phyloP scores from a whole-genome alignment of 2,797 vertebrate genomes.

The Chelon labrosus region DNA sequence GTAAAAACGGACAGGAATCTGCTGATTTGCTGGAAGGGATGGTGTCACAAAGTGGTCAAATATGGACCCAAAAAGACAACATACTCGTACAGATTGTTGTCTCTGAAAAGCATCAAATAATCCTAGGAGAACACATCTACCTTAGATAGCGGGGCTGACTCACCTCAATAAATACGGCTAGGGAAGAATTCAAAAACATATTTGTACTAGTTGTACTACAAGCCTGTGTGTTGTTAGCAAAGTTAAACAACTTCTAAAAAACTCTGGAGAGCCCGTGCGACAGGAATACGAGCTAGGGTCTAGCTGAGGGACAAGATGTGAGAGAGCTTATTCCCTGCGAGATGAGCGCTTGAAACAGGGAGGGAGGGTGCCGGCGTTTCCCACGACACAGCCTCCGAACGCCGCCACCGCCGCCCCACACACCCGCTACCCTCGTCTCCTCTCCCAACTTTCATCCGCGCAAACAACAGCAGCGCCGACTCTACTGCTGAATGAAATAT shows the following conservation, averaged over 20 bases:
- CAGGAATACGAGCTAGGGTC: conserved; percentile 65
- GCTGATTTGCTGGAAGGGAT: conserved; percentile 1
- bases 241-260: conserved; percentile 73
- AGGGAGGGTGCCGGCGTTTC: conserved; percentile 38
- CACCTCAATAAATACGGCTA: conserved; percentile 28
- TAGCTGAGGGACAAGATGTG: conserved; percentile 73
- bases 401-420: conserved; percentile 17
- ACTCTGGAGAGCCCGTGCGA: conserved; percentile 55
- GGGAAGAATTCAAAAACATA: conserved; percentile 38
- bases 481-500: conserved; percentile 79
- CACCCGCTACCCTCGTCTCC: conserved; percentile 41
- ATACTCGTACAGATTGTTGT: conserved; percentile 13
- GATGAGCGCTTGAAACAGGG: conserved; percentile 57
- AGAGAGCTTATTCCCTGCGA: conserved; percentile 68
- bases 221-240: conserved; percentile 54
- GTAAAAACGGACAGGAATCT: conserved; percentile 17
- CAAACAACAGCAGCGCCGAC: conserved; percentile 72
- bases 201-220: conserved; percentile 55
- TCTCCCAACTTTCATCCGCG: conserved; percentile 71
- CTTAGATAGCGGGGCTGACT: conserved; percentile 3
- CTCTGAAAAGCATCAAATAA: conserved; percentile 3
- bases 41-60: conserved; percentile 14
- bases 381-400: conserved; percentile 37
- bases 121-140: conserved; percentile 28
- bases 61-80: background rate